A percentile compares a stretch with the other conserved stretches of the same genome.
Conservation (phyloP, 1,140 invertebrate genomes). For the Pseudomyrmex flavicornis region DNA sequence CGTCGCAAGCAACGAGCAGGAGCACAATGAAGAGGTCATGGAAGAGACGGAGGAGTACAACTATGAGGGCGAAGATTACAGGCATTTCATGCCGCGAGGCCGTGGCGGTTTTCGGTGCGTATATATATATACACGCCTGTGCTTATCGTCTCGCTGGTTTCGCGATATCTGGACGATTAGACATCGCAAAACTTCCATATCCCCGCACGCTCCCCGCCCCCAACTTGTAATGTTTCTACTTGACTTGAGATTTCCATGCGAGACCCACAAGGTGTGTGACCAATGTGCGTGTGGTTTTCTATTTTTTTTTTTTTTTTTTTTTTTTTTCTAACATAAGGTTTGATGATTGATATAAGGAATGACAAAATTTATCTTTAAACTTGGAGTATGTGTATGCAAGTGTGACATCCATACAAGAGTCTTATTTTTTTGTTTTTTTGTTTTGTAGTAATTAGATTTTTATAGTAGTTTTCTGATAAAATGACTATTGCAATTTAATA, state of each 20-base stretch:
- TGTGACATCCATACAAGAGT: too few relatives aligned
- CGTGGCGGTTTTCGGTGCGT: conserved; percentile 82
- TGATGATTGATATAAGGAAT: too few relatives aligned
- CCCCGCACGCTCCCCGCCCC: background rate
- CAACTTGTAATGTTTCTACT: background rate
- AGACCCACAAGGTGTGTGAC: too few relatives aligned
- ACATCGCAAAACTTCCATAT: background rate
- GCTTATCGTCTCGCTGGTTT: background rate
- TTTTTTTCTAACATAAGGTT: too few relatives aligned
- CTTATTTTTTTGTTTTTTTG: too few relatives aligned
- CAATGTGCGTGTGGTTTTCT: background rate
- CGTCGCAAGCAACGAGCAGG: conserved; percentile 76
- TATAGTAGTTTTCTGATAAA: too few relatives aligned
- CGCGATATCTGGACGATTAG: background rate
- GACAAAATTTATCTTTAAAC: too few relatives aligned
- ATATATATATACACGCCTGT: background rate
- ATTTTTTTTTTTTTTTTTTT: background rate
- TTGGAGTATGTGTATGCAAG: too few relatives aligned
- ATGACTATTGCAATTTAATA: too few relatives aligned
- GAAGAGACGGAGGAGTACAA: conserved; percentile 81
- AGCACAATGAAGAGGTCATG: conserved; percentile 80
- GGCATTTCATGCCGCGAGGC: conserved; percentile 82
- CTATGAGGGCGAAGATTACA: conserved; percentile 83
- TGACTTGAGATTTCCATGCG: background rate
- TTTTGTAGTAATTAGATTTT: too few relatives aligned